These are phyloP conservation scores for Lordiphosa collinella DNA, from an alignment of 1,140 invertebrate species.

Conservation along the genomic window DNA sequence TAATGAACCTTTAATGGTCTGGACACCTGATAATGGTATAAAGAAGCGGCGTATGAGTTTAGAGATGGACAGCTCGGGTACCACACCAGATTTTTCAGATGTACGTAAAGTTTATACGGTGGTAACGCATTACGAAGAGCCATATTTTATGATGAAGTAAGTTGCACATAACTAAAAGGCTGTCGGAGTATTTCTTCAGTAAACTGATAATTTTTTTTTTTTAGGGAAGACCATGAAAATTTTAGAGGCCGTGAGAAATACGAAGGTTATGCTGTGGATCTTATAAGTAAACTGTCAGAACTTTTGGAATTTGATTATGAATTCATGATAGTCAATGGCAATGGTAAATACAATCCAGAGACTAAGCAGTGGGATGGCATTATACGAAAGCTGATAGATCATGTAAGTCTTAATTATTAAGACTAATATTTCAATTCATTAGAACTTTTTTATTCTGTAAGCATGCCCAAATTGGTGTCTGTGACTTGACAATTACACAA, in stretches of 20 bases:
- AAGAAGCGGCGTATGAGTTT: slow-evolving; percentile 24
- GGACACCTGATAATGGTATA: slow-evolving; percentile 59
- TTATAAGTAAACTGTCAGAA: slow-evolving; percentile 85
- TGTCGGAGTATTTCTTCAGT: background rate
- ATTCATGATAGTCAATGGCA: slow-evolving; percentile 85
- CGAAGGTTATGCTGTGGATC: slow-evolving; percentile 88
- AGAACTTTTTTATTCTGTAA: slow-evolving; percentile 79
- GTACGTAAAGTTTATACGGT: slow-evolving; percentile 56
- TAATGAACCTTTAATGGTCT: slow-evolving; percentile 66
- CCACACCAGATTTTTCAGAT: slow-evolving; percentile 59
- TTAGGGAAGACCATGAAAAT: slow-evolving; percentile 61
- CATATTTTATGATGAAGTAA: slow-evolving; percentile 77
- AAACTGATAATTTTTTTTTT: background rate
- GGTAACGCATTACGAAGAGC: slow-evolving; percentile 65
- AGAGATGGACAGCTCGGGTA: slow-evolving; percentile 27
- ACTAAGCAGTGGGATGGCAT: slow-evolving; percentile 91
- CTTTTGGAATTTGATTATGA: slow-evolving; percentile 87
- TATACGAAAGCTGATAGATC: slow-evolving; percentile 88
- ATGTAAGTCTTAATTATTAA: slow-evolving; percentile 85
- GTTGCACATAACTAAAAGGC: background rate
- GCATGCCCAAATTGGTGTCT: slow-evolving; percentile 93
- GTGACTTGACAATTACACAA: slow-evolving; percentile 93
- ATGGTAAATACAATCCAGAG: slow-evolving; percentile 84
- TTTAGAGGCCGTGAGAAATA: slow-evolving; percentile 81
- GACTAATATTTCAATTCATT: too few species aligned